phyloP scores from a whole-genome alignment of 1,140 invertebrate genomes.

The Zelostemma sp. region DNA sequence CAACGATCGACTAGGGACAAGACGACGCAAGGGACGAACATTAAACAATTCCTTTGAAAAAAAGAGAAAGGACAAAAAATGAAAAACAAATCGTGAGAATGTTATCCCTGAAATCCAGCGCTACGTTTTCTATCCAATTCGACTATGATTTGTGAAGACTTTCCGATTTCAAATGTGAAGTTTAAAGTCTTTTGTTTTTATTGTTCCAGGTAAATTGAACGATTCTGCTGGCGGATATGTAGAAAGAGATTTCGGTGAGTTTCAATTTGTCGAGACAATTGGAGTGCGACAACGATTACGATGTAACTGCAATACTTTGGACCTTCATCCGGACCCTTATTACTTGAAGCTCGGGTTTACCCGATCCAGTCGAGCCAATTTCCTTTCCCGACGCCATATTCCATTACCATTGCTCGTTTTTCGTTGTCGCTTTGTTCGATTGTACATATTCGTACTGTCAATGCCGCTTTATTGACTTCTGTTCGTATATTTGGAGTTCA shows the following conservation, averaged over 20 bases:
- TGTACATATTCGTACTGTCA: background rate
- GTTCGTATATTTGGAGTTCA: background rate
- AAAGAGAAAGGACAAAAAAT: background rate
- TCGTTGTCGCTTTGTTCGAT: slow-evolving; percentile 48
- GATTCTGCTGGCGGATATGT: slow-evolving; percentile 29
- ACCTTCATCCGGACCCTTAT: slow-evolving; percentile 36
- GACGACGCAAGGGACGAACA: slow-evolving; percentile 20
- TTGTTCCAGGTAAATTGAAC: slow-evolving; percentile 42
- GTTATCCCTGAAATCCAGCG: background rate
- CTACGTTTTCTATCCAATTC: too few relatives aligned
- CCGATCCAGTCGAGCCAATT: slow-evolving; percentile 46
- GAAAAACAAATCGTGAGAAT: slow-evolving; percentile 17
- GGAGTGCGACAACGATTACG: slow-evolving; percentile 34
- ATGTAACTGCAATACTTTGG: slow-evolving; percentile 38
- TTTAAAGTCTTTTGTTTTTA: slow-evolving; percentile 13
- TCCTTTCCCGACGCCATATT: slow-evolving; percentile 47
- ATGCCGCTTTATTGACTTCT: background rate
- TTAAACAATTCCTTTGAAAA: slow-evolving; percentile 14
- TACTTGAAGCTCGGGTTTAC: slow-evolving; percentile 35
- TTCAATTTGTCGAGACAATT: slow-evolving; percentile 43
- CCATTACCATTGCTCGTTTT: slow-evolving; percentile 48
- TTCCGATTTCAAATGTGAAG: too few relatives aligned
- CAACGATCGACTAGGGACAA: slow-evolving; percentile 22
- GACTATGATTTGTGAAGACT: too few relatives aligned
- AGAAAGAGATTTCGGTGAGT: slow-evolving; percentile 32